phyloP scores from a whole-genome alignment of 2,113 vertebrate species.

The Dicaeum eximium region DNA sequence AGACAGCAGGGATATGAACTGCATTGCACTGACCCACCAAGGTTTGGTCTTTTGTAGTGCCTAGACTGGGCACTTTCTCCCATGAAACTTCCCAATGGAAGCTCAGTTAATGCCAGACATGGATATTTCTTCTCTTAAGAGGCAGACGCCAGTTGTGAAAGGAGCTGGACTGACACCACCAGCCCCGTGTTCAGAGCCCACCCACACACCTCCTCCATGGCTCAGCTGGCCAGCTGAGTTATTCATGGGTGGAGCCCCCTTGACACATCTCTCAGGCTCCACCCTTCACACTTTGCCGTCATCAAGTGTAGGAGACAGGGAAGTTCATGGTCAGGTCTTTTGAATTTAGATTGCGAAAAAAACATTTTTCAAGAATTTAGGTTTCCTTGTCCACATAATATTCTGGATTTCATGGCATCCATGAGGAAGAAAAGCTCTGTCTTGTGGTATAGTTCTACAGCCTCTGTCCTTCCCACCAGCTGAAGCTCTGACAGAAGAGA shows the following conservation, averaged over 20 bases:
- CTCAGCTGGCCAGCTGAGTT: fast-evolving
- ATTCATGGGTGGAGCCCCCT: neutral
- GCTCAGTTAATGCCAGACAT: neutral
- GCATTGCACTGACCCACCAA: fast-evolving
- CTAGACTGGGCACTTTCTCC: neutral
- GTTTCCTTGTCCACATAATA: neutral
- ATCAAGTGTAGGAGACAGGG: neutral
- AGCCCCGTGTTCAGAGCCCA: neutral
- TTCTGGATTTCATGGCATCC: neutral
- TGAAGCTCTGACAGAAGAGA: neutral
- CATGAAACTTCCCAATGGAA: neutral
- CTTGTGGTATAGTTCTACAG: neutral
- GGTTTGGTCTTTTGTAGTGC: neutral
- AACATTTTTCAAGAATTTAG: fast-evolving
- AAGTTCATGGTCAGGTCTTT: neutral
- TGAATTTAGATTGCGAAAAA: neutral
- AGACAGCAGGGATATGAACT: neutral
- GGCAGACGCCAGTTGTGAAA: neutral
- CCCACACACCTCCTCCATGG: fast-evolving
- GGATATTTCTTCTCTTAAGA: neutral
- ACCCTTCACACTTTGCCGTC: neutral
- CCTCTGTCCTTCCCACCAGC: neutral
- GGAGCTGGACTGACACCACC: neutral
- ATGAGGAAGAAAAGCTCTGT: neutral
- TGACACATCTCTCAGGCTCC: neutral